Base-by-base conservation (phyloP, 1,140 invertebrate species). In the Hylaeus anthracinus region DNA sequence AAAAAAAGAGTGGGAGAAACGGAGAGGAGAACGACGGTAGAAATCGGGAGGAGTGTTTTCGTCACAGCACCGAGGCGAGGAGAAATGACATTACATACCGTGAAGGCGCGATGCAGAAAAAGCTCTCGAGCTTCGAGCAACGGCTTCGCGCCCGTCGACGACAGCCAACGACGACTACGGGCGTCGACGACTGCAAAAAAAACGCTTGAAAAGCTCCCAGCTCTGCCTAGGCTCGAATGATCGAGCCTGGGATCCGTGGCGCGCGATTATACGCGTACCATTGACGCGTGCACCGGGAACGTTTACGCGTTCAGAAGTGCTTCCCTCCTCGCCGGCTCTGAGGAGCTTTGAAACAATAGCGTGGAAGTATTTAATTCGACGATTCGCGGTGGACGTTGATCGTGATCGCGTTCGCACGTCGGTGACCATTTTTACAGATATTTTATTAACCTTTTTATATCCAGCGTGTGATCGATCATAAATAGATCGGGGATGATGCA, bases 21-120 rank as follows among this genome's bases (percentile, higher is more conserved):
- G 26, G 71, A 48, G 15, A 45, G 45, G 58, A 3, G 45, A 58
- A 60, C 26, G 71, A 37, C 9, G 41, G 53, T 55, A 81, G 79
- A 69, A 75, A 63, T 71, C 64, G 61, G 69, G 39, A 75, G 64
- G 66, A 83, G 79, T 70, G 82, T 82, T 82, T 84, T 84, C 73
- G 79, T 81, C 80, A 82, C 66, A 69, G 82, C 86, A 82, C 81
- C 86, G 79, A 82, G 78, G 83, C 82, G 82, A 86, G 79, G 81
- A 79, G 80, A 91, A 90, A 91, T 89, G 84, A 88, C 83, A 86
- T 90, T 89, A 90, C 81, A 83, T 88, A 71, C 79, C 76, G 70
- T 73, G 79, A 84, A 91, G 88, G 88, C 87, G 88, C 88, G 86
- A 91, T 86, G 87, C 85, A 90, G 90, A 90, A 91, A 92, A 91